Evolutionary conservation across 2,888 invertebrate species (phyloP), one percentile per base, ranked within the genome.

Genomic region (Dryobota labecula): DNA sequence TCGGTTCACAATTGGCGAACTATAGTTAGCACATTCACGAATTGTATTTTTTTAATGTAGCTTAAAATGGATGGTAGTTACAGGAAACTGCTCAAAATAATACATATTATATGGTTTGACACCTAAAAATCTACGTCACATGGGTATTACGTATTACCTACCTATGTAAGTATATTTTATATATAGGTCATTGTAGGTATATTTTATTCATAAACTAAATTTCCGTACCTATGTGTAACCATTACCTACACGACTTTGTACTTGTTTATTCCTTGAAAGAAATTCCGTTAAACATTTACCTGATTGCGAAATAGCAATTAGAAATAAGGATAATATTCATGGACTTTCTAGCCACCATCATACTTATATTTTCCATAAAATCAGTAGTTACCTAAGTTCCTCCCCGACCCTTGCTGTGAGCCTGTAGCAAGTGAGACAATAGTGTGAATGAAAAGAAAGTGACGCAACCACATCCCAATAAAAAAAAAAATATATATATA

Each of bases 251-350:
- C 3, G 33, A 70, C 24, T 41, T 47, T 70, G 18, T 41, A 56
- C 33, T 20, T 69, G 41, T 69, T 57, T 47, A 41, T 57, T 57
- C 11, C 33, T 15, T 56, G 30, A 15, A 45, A n/a, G 2, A 54
- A 67, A 18, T 45, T n/a, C n/a, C n/a, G n/a, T n/a, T n/a, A n/a
- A n/a, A 53, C 8, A 66, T 54, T 54, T 38, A 9, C 53, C 36
- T 36, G 11, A 30, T 45, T 54, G n/a, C 2, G n/a, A 54, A 69
- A 27, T 15, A 20, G 15, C 6, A 27, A n/a, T 18, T 38, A 38
- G n/a, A 30, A 38, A 49, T 33, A 57, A 43, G 43, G 65, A 64
- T 6, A 41, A 38, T 1, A 47, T 41, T 8, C 38, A 8, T 47
- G 20, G 49, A 43, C 13, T 66, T 65, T 64, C 41, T 43, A n/a